phyloP scores from a whole-genome alignment of 2,888 invertebrate species.

The Lasioglossum leucozonium region DNA sequence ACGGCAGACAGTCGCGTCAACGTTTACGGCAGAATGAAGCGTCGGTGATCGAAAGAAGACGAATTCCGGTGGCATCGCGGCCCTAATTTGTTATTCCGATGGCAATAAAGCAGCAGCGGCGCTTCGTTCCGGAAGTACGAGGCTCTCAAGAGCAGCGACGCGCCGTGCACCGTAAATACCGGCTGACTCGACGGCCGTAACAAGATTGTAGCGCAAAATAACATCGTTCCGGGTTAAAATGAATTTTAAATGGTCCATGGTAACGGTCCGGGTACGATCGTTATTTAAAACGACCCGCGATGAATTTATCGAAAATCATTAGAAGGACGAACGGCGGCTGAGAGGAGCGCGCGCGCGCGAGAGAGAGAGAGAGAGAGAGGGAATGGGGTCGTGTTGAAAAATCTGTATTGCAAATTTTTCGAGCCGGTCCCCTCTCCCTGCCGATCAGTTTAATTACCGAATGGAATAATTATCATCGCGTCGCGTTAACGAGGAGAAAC shows the following conservation, averaged over 20 bases:
- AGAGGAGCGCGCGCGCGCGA: too few species aligned
- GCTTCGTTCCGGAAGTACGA: neutral
- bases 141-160: slow-evolving; percentile 3
- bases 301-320: slow-evolving; percentile 39
- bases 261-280: slow-evolving; percentile 8
- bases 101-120: neutral
- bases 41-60: neutral
- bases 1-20: neutral
- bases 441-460: slow-evolving; percentile 42
- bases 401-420: slow-evolving; percentile 28
- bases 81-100: neutral
- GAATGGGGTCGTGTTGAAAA: neutral
- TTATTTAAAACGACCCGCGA: slow-evolving; percentile 10
- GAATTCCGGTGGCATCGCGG: neutral
- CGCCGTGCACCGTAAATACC: slow-evolving; percentile 7
- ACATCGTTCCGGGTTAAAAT: neutral
- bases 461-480: slow-evolving; percentile 48
- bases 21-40: neutral
- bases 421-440: too few species aligned
- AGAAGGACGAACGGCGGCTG: neutral
- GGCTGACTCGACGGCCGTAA: neutral
- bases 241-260: slow-evolving; percentile 20
- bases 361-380: too few species aligned
- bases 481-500: slow-evolving; percentile 40
- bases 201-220: slow-evolving; percentile 14